phyloP scores from a whole-genome alignment of 2,797 vertebrate species.

The Linurgus olivaceus region DNA sequence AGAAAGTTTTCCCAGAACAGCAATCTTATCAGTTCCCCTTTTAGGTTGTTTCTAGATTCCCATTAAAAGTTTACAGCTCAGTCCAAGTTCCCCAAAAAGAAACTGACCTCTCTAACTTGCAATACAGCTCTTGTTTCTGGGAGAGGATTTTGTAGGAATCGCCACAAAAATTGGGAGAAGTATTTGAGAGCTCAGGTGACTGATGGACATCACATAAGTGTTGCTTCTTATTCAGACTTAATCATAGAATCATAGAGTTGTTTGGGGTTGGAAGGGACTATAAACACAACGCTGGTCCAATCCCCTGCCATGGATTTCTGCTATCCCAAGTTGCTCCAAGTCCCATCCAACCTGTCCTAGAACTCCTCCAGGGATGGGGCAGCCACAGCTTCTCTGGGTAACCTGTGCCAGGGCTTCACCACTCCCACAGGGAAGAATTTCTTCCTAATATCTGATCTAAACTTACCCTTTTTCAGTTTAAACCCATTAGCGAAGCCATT shows the following conservation, averaged over 20 bases:
- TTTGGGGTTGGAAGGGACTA: background rate
- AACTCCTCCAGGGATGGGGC: background rate
- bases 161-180: background rate
- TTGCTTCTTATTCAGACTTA: background rate
- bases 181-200: background rate
- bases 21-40: background rate
- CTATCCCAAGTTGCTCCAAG: accelerated
- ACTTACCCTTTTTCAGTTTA: background rate
- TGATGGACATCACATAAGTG: background rate
- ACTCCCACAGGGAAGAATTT: background rate
- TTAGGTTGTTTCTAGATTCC: background rate
- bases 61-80: background rate
- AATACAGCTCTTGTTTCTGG: background rate
- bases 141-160: background rate
- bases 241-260: background rate
- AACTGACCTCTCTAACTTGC: background rate
- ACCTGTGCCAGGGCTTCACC: background rate
- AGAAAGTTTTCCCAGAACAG: background rate
- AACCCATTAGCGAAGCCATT: background rate
- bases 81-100: background rate
- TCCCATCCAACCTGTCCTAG: background rate
- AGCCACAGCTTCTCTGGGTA: background rate
- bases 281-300: background rate
- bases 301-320: background rate
- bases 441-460: background rate